Base-by-base conservation (phyloP, 2,888 invertebrate species). In the Caenorhabditis doughertyi region DNA sequence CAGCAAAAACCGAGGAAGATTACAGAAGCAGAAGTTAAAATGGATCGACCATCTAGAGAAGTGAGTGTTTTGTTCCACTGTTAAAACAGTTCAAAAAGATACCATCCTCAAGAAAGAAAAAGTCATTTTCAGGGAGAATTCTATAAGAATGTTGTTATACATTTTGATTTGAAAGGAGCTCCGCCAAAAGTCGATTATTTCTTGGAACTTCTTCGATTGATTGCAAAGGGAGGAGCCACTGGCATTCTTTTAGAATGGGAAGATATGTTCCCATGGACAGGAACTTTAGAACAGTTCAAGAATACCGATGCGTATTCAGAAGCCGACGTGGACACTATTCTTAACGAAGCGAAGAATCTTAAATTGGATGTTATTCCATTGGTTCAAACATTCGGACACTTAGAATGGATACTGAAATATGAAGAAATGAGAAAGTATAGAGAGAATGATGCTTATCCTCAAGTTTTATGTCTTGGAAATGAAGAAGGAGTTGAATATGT, bases 351-450 rank as follows among this genome's bases (percentile, higher is more conserved):
- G 5, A 72, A 60, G 72, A 73, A 58, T n/a, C 25, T 87, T 9
- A 93, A 23, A 93, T 93, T 96, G 0, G 94, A 94, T 83, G 94
- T 95, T 0, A 95, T 96, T 87, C 96, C 96, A 0, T 92, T 96
- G 65, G 93, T 96, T n/a, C 96, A 96, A 93, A 95, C 95, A 0
- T 96, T 96, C 92, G 96, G 96, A 0, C 96, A 96, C 91, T 93
- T 96, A 93, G 96, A 96, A 92, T 95, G 95, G 92, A 94, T 95
- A 0, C 92, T 96, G 60, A 96, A 96, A 90, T 93, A 95, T 27
- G 92, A 94, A 35, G 93, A 95, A 72, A 95, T 94, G 90, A 93
- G 93, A 73, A 93, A 95, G 72, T 93, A 95, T 65, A 93, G 96
- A 84, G 96, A 96, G 92, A 93, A 94, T 0, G 92, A 92, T 0